phyloP scores from a whole-genome alignment of 2,113 vertebrate genomes.

The Brachionichthys hirsutus region DNA sequence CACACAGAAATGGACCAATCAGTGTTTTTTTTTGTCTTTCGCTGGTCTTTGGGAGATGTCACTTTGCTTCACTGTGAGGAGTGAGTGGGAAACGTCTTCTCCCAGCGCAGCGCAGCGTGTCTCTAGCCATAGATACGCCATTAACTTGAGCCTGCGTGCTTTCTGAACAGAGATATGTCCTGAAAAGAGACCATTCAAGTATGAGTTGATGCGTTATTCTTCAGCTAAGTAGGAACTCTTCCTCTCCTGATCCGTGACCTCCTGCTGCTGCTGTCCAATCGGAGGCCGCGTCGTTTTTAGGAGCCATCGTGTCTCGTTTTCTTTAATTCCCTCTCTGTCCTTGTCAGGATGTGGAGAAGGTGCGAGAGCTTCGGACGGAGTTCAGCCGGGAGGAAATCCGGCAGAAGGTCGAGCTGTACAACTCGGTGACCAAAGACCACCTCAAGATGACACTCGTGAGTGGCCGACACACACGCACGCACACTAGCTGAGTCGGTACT shows the following conservation, averaged over 20 bases:
- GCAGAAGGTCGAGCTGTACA: conserved; percentile 89
- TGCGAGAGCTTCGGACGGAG: conserved; percentile 83
- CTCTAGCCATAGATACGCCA: too few species aligned
- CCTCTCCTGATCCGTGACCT: not conserved
- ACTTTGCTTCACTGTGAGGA: too few species aligned
- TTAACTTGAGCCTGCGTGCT: too few species aligned
- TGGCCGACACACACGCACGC: not conserved
- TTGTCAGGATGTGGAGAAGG: conserved; percentile 91
- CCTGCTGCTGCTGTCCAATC: not conserved
- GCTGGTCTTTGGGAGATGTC: too few species aligned
- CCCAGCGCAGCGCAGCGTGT: too few species aligned
- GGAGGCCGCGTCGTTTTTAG: not conserved
- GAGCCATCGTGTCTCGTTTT: not conserved
- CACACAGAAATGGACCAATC: too few species aligned
- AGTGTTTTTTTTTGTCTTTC: too few species aligned
- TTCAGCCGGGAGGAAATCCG: conserved; percentile 91
- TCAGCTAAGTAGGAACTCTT: not conserved
- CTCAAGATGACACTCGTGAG: conserved; percentile 96
- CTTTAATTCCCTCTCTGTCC: conserved; percentile 23
- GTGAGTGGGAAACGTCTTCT: too few species aligned
- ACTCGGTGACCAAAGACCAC: conserved; percentile 87
- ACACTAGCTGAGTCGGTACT: not conserved
- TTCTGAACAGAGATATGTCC: too few species aligned
- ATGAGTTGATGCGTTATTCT: not conserved
- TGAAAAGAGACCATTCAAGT: too few species aligned